A percentile compares a stretch with the other conserved stretches of the same genome.
phyloP scores from a whole-genome alignment of 1,140 invertebrate genomes.

The Linepithema humile region DNA sequence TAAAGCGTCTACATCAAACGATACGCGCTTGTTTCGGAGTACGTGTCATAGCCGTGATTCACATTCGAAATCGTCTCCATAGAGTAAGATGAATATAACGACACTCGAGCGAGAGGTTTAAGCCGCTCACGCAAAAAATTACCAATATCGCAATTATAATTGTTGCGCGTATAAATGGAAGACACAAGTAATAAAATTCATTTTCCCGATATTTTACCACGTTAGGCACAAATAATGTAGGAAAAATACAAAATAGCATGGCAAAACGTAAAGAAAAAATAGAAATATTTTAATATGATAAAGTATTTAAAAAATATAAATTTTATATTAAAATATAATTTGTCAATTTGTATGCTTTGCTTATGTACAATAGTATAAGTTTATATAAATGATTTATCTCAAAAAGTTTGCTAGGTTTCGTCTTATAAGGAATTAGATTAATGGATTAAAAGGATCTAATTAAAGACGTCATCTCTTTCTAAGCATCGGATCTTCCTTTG shows the following conservation, averaged over 20 bases:
- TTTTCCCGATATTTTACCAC: too few relatives aligned
- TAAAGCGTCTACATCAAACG: constrained; percentile 48
- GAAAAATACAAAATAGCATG: too few relatives aligned
- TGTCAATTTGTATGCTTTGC: too few relatives aligned
- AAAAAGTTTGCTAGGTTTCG: background rate
- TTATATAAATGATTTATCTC: background rate
- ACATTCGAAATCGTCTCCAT: constrained; percentile 35
- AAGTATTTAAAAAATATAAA: too few relatives aligned
- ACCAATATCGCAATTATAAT: background rate
- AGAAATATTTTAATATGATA: too few relatives aligned
- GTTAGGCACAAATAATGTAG: too few relatives aligned
- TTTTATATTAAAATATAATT: too few relatives aligned
- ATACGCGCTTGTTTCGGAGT: constrained; percentile 34
- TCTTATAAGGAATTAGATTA: too few relatives aligned
- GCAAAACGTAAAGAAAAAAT: too few relatives aligned
- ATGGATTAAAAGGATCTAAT: background rate
- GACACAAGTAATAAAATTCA: background rate
- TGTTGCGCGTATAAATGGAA: background rate
- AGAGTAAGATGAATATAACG: constrained; percentile 20
- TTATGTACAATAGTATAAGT: background rate
- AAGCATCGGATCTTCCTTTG: background rate
- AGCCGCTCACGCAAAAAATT: constrained; percentile 2
- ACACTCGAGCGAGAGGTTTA: constrained; percentile 26
- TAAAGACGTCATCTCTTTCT: background rate
- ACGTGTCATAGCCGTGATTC: constrained; percentile 27